phyloP scores from a whole-genome alignment of 2,113 vertebrate genomes.

The Aldabrachelys gigantea region DNA sequence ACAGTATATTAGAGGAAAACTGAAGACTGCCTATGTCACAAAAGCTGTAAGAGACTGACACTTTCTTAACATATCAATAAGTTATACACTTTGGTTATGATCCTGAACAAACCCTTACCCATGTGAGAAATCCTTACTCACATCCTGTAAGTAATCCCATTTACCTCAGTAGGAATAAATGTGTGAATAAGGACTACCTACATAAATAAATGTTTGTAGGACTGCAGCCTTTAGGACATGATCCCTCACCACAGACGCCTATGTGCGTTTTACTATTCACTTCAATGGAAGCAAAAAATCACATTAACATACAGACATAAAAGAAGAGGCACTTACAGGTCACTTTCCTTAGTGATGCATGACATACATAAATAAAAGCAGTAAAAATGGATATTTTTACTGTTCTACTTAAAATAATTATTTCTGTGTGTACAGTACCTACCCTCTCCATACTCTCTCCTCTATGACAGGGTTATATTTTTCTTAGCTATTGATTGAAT shows the following conservation, averaged over 20 bases:
- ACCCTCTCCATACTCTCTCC: background rate
- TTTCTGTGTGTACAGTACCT: background rate
- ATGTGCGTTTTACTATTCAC: background rate
- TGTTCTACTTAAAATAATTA: constrained; percentile 10
- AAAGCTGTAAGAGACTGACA: background rate
- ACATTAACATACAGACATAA: background rate
- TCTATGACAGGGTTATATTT: constrained; percentile 6
- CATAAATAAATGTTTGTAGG: background rate
- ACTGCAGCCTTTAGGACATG: background rate
- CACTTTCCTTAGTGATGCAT: constrained; percentile 35
- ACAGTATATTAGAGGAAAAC: background rate
- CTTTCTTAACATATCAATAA: background rate
- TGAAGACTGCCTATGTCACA: accelerated
- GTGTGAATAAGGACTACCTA: background rate
- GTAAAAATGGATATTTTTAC: constrained; percentile 22
- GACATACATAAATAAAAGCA: constrained; percentile 15
- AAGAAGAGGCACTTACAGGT: constrained; percentile 17
- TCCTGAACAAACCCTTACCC: background rate
- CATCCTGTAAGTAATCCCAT: background rate
- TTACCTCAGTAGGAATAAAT: background rate
- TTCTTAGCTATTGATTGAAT: background rate
- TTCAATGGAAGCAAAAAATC: constrained; percentile 21
- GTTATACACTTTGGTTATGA: background rate
- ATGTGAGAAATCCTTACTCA: background rate
- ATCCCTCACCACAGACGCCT: background rate